Evolutionary conservation across 2,888 invertebrate genomes (phyloP).

Genomic region (Ctenicera cuprea): DNA sequence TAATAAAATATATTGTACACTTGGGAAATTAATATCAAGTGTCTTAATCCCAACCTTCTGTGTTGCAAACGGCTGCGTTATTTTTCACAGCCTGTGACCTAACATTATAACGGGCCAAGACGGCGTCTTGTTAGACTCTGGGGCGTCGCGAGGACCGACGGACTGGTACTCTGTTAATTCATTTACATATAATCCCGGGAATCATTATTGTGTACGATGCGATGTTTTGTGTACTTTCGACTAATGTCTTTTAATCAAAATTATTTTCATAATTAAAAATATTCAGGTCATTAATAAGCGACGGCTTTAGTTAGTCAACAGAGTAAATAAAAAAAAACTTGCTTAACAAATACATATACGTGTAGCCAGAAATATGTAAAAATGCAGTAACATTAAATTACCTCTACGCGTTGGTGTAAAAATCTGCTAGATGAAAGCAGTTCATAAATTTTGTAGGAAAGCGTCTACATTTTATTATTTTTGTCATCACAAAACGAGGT

Average conservation of each 20-base stretch:
- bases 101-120: slow-evolving; percentile 69
- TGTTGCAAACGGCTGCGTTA: slow-evolving; percentile 71
- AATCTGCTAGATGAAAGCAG: slow-evolving; percentile 28
- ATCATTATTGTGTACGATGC: slow-evolving; percentile 54
- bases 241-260: slow-evolving; percentile 14
- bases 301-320: background rate
- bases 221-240: slow-evolving; percentile 18
- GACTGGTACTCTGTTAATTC: slow-evolving; percentile 63
- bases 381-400: slow-evolving; percentile 24
- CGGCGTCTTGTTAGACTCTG: slow-evolving; percentile 65
- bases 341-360: background rate
- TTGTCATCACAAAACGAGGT: slow-evolving; percentile 26
- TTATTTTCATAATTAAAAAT: slow-evolving; percentile 18
- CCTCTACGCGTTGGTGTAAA: slow-evolving; percentile 7
- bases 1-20: slow-evolving; percentile 73
- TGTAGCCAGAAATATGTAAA: background rate
- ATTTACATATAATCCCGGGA: slow-evolving; percentile 63
- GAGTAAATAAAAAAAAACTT: background rate
- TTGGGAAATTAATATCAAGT: slow-evolving; percentile 74
- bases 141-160: slow-evolving; percentile 58
- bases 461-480: slow-evolving; percentile 31
- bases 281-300: background rate
- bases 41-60: slow-evolving; percentile 72
- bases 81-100: slow-evolving; percentile 71
- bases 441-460: slow-evolving; percentile 18